Conservation (phyloP, 2,797 vertebrate genomes). For the Manis pentadactyla region DNA sequence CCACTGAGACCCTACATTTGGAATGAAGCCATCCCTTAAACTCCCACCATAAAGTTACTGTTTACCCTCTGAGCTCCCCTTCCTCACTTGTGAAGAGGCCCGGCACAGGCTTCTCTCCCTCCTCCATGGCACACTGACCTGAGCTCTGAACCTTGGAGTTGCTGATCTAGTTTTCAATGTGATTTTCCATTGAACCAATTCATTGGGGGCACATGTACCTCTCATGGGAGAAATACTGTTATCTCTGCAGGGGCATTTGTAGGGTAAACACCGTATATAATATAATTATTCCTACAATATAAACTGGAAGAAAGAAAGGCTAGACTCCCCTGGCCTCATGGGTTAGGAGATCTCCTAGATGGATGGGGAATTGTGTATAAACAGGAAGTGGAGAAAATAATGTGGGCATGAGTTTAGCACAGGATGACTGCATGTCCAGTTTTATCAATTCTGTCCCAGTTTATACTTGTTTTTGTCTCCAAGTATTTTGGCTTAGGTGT, state of each 20-base stretch:
- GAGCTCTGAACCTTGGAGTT: not conserved
- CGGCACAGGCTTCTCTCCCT: accelerated
- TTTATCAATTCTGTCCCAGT: not conserved
- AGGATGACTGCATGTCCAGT: not conserved
- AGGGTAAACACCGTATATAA: not conserved
- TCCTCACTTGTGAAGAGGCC: not conserved
- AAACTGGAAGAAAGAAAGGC: not conserved
- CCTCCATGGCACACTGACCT: not conserved
- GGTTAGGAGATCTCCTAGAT: not conserved
- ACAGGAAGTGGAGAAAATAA: not conserved
- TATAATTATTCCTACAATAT: not conserved
- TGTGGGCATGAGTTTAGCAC: not conserved
- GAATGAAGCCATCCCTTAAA: not conserved
- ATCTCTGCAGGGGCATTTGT: not conserved
- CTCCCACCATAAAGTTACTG: not conserved
- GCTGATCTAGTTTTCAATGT: not conserved
- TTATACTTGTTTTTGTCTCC: not conserved
- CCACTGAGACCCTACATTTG: not conserved
- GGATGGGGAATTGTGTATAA: not conserved
- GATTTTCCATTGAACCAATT: not conserved
- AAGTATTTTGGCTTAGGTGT: not conserved
- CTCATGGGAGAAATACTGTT: not conserved
- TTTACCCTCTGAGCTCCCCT: not conserved
- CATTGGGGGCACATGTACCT: not conserved
- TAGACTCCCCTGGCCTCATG: not conserved